Evolutionary conservation across 2,113 vertebrate genomes (phyloP).

Genomic region (Hystrix cristata): DNA sequence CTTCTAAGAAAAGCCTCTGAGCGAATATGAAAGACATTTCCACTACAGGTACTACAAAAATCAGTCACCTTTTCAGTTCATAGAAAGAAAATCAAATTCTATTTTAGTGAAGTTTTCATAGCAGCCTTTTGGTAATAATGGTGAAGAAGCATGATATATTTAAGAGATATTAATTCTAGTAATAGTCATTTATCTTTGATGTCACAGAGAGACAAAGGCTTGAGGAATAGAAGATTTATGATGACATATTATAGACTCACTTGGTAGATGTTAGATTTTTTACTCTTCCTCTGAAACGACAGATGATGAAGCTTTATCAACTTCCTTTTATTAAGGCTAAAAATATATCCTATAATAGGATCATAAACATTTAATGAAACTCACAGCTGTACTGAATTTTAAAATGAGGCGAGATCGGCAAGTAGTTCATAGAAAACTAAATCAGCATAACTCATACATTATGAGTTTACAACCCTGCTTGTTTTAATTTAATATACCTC

Average conservation of each 20-base stretch:
- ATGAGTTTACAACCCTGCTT: constrained; percentile 47
- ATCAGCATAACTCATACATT: constrained; percentile 60
- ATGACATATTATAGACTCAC: constrained; percentile 85
- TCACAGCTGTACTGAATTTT: constrained; percentile 82
- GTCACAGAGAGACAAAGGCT: constrained; percentile 74
- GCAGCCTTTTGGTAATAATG: constrained; percentile 62
- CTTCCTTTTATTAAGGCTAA: constrained; percentile 89
- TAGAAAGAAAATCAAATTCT: constrained; percentile 77
- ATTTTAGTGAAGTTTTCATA: constrained; percentile 78
- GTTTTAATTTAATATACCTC: constrained; percentile 20
- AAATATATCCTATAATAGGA: constrained; percentile 88
- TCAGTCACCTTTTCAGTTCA: constrained; percentile 62
- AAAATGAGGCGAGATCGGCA: constrained; percentile 81
- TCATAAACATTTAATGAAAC: constrained; percentile 91
- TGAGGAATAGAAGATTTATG: constrained; percentile 80
- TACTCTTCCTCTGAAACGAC: constrained; percentile 85
- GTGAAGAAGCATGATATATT: constrained; percentile 78
- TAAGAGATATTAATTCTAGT: constrained; percentile 77
- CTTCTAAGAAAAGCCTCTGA: constrained; percentile 58
- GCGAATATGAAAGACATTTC: constrained; percentile 62
- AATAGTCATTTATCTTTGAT: constrained; percentile 80
- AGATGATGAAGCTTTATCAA: constrained; percentile 90
- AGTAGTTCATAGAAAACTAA: constrained; percentile 80
- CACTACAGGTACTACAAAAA: constrained; percentile 47
- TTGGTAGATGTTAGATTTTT: constrained; percentile 86